Conservation (phyloP, 2,113 vertebrate genomes). For the Nerophis lumbriciformis region DNA sequence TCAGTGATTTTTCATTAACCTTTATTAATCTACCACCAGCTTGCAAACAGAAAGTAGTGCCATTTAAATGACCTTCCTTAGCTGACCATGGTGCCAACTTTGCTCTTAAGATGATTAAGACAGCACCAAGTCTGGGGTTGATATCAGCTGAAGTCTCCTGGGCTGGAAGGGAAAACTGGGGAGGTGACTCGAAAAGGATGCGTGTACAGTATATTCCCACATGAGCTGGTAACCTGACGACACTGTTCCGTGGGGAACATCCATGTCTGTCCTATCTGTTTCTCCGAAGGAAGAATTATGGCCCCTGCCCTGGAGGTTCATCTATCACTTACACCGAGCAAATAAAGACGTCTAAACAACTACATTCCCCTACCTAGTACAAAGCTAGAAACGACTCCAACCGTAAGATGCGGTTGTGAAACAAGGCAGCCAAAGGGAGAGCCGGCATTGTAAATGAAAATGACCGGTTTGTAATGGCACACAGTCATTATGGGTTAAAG, state of each 20-base stretch:
- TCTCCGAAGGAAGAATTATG: constrained; percentile 55
- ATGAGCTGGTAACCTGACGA: constrained; percentile 49
- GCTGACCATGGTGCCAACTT: constrained; percentile 48
- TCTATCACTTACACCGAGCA: constrained; percentile 65
- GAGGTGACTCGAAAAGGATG: constrained; percentile 13
- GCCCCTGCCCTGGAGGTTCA: constrained; percentile 48
- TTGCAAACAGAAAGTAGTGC: constrained; percentile 26
- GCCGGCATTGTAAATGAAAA: constrained; percentile 60
- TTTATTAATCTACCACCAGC: background rate
- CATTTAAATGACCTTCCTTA: constrained; percentile 32
- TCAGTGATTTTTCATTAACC: background rate
- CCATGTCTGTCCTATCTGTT: constrained; percentile 48
- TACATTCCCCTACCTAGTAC: constrained; percentile 54
- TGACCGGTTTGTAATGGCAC: constrained; percentile 63
- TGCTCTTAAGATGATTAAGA: constrained; percentile 66
- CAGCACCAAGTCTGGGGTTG: constrained; percentile 43
- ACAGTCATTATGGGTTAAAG: constrained; percentile 65
- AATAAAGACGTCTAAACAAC: constrained; percentile 70
- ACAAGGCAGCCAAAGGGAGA: constrained; percentile 41
- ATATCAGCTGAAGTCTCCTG: constrained; percentile 60
- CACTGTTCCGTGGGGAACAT: constrained; percentile 43
- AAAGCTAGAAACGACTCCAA: constrained; percentile 48
- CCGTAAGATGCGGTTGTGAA: constrained; percentile 50
- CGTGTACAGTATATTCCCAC: constrained; percentile 39
- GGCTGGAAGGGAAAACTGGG: constrained; percentile 23